Evolutionary conservation across 2,113 vertebrate genomes (phyloP), one percentile per base, ranked within the genome.

Genomic region (Calidris pugnax): DNA sequence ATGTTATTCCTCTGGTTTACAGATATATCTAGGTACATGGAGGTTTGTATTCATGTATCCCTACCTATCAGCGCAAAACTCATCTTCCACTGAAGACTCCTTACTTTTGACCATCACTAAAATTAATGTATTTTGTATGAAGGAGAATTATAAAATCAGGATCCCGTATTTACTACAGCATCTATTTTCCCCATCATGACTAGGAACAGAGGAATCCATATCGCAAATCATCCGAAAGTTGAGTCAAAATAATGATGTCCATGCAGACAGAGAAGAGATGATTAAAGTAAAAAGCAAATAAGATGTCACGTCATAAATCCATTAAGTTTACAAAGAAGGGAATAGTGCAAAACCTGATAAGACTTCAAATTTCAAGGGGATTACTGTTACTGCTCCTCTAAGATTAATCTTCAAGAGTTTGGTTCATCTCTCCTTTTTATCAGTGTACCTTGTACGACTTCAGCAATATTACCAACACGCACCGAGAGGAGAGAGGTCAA

Each of bases 241-340:
- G 8, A 59, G 41, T 83, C 62, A 92, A 93, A 95, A 82, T 50
- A 67, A 82, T 81, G 27, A 74, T 68, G 37, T 50, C 60, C 60
- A 50, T 32, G 22, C 18, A 84, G 62, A 55, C 26, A 39, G 5
- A 75, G 62, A 39, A 50, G 2, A 85, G 1, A 4, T 1, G 7
- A 55, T 59, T 88, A 74, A 12, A 64, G 43, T 20, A 76, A 92
- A 95, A 71, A 82, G 32, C n/a, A 79, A 73, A 24, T 59, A 16
- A 84, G 75, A 63, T 64, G 22, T 82, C 66, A 57, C 23, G 14
- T 75, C 69, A 63, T 41, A 82, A 88, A 79, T 63, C 37, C 41
- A 57, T 43, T 72, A 50, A 6, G 7, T 50, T 93, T 79, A 71
- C 78, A 90, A 78, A 67, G 10, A 73, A 80, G 27, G 27, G 10